A percentile compares a stretch with the other conserved stretches of the same genome.
Conservation (phyloP, 2,113 vertebrate species). For the Prietella phreatophila region DNA sequence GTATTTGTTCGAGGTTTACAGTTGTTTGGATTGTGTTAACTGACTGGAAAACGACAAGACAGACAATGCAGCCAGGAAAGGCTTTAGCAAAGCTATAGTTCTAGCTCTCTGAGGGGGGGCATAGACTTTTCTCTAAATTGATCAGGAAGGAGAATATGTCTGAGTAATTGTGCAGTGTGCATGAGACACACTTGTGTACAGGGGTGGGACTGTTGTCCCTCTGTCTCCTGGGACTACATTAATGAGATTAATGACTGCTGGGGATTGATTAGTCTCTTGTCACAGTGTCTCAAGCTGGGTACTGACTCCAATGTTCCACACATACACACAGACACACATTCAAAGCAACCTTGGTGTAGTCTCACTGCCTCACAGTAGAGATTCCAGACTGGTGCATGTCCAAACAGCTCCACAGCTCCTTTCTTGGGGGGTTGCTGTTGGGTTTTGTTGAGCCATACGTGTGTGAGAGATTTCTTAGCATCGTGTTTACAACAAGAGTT, state of each 20-base stretch:
- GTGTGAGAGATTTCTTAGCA: constrained; percentile 33
- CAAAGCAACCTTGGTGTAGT: constrained; percentile 5
- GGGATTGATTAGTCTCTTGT: constrained; percentile 48
- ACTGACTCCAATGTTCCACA: constrained; percentile 15
- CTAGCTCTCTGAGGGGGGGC: not conserved
- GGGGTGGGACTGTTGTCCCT: constrained; percentile 42
- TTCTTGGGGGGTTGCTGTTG: constrained; percentile 1
- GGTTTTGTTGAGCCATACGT: constrained; percentile 1
- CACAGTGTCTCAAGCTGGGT: constrained; percentile 31
- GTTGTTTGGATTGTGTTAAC: constrained; percentile 6
- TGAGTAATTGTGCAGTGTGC: constrained; percentile 11
- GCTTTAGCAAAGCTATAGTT: not conserved
- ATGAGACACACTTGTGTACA: constrained; percentile 6
- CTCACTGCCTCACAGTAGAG: constrained; percentile 1
- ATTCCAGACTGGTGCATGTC: constrained; percentile 45
- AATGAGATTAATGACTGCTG: constrained; percentile 47
- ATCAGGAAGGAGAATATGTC: not conserved
- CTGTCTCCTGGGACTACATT: constrained; percentile 34
- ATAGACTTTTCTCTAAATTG: not conserved
- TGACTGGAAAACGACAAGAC: not conserved
- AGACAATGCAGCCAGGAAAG: not conserved
- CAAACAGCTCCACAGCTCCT: constrained; percentile 45
- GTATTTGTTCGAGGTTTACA: constrained; percentile 5
- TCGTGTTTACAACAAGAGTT: constrained; percentile 50
- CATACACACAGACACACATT: not conserved